Base-by-base conservation (phyloP, 2,888 invertebrate genomes). In the Synanthedon andrenaeformis region DNA sequence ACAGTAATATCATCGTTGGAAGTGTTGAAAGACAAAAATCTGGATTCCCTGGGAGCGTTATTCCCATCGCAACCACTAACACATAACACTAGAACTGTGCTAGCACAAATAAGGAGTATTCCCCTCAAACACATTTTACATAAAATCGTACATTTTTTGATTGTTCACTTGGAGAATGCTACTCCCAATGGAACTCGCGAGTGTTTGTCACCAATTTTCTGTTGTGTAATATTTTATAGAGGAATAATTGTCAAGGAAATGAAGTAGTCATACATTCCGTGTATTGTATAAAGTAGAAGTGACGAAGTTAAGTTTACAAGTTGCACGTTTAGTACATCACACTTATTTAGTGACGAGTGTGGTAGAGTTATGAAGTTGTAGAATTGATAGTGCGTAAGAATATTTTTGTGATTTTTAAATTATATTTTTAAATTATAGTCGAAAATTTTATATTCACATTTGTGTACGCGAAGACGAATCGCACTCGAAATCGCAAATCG, bases 21-120 rank as follows among this genome's bases (percentile, higher is more conserved):
- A 0, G 89, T 82, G 61, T 91, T 84, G 61, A 92, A 92, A 2
- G 89, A 83, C 52, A 92, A 74, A 49, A 91, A 76, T 58, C 86
- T 84, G 3, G 82, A 65, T 52, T 76, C 70, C 52, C 81, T 67
- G 4, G 61, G 53, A 3, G 57, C 58, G 54, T 60, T 57, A 41
- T 54, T 64, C 56, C 60, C 59, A 61, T 64, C 14, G 14, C n/a
- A 45, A 45, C 11, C 8, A 45, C 45, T 14, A 49, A 68, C 71
- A 65, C 72, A 56, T 3, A 58, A 59, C 51, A 69, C 73, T 23
- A 63, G 57, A 48, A 64, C 54, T 10, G 64, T 53, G 41, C 64
- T 55, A 52, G 63, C 62, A 59, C 54, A 66, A 54, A 70, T 41
- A 19, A 72, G 23, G 11, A 67, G 57, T 51, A 66, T 58, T 55